Evolutionary conservation across 2,888 invertebrate genomes (phyloP), one percentile per base, ranked within the genome.

Genomic region (Harpagoxenus sublaevis): DNA sequence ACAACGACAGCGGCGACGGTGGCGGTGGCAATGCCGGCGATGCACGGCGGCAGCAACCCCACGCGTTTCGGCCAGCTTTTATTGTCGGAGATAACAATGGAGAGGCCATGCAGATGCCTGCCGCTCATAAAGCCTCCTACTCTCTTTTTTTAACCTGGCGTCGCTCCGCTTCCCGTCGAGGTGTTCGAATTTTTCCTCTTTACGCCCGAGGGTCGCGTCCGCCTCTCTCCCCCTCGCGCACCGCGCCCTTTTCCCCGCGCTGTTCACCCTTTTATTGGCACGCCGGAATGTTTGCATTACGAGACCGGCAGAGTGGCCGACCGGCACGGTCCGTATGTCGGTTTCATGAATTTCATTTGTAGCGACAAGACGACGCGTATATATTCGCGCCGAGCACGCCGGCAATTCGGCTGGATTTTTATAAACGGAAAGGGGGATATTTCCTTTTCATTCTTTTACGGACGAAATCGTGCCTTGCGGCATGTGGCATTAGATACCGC

Each of bases 161-260:
- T 35, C 48, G 45, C 35, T 35, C n/a, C 53, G 15, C 55, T 9
- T 5, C n/a, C 77, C 53, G 62, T 77, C 82, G 81, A 87, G 84
- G 82, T 89, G 87, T 86, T 89, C 87, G 87, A 87, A 86, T 90
- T 90, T 89, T 90, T 90, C 86, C 87, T 89, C 85, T 87, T 89
- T 89, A 86, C 63, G 82, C 62, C 75, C 62, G 82, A 77, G 63
- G 68, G 28, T 5, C 28, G 48, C 75, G 48, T 51, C 48, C 79
- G 71, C 23, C 51, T 12, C 31, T 9, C 42, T 2, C 42, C 18
- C 75, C 9, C 48, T 15, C 63, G n/a, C 45, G 4, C 5, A 9
- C 31, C 51, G 60, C 71, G 60, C 87, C 84, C 84, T 85, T 86
- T 83, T 86, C 53, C 85, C 85, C 86, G 57, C 86, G 57, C 71